Evolutionary conservation across 2,888 invertebrate species (phyloP).

Genomic region (Trichacis sp.): DNA sequence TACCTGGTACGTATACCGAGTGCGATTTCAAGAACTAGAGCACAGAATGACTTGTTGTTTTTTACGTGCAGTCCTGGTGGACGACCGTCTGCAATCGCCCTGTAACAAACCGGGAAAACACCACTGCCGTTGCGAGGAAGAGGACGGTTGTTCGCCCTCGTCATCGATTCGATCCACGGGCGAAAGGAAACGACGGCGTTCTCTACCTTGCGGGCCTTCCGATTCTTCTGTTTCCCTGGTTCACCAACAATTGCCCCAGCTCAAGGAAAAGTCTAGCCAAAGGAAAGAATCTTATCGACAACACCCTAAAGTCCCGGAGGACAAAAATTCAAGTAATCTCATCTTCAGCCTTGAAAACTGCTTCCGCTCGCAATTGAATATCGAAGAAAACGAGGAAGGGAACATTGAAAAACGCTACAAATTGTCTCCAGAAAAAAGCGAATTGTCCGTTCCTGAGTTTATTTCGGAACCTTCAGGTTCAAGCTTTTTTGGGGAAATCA

Average conservation of each 20-base stretch:
- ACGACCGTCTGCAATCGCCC: slow-evolving; percentile 79
- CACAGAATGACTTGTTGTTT: not conserved
- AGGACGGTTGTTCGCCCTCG: slow-evolving; percentile 72
- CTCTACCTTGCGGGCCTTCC: slow-evolving; percentile 60
- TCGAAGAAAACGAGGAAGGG: slow-evolving; percentile 55
- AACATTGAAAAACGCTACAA: slow-evolving; percentile 64
- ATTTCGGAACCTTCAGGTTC: not conserved
- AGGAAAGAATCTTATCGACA: not conserved
- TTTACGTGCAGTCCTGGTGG: slow-evolving; percentile 69
- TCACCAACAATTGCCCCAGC: slow-evolving; percentile 29
- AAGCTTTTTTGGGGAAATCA: not conserved
- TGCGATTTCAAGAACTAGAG: not conserved
- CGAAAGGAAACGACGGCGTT: slow-evolving; percentile 64
- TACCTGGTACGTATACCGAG: slow-evolving; percentile 53
- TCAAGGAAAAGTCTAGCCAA: slow-evolving; percentile 26
- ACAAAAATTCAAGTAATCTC: slow-evolving; percentile 33
- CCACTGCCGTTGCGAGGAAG: slow-evolving; percentile 81
- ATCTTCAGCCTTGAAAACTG: slow-evolving; percentile 55
- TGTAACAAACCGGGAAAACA: slow-evolving; percentile 84
- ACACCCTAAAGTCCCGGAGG: not conserved
- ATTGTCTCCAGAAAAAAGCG: slow-evolving; percentile 42
- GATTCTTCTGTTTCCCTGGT: slow-evolving; percentile 46
- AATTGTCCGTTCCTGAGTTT: slow-evolving; percentile 7
- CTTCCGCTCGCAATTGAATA: slow-evolving; percentile 57
- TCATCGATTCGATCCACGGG: slow-evolving; percentile 60